These are phyloP conservation scores for Drosophila mercatorum DNA, from an alignment of 2,888 invertebrate genomes.

Conservation along the genomic window DNA sequence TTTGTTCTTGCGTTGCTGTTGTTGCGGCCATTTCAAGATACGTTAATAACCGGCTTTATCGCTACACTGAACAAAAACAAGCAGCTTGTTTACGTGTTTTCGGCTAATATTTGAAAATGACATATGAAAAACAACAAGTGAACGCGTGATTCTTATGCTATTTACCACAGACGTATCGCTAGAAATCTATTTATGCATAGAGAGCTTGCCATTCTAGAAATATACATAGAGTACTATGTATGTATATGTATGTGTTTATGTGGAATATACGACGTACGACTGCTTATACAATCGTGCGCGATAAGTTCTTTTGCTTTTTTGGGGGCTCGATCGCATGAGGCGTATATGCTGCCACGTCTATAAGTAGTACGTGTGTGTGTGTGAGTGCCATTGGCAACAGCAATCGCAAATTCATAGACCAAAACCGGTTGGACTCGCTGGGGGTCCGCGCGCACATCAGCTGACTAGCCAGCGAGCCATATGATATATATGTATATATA, in stretches of 20 bases:
- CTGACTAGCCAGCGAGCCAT: constrained; percentile 63
- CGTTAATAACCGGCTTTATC: constrained; percentile 51
- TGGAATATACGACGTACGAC: constrained; percentile 6
- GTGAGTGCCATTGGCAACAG: constrained; percentile 67
- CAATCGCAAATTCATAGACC: constrained; percentile 41
- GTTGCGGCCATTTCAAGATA: constrained; percentile 12
- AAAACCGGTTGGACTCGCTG: constrained; percentile 53
- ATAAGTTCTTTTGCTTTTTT: constrained; percentile 61
- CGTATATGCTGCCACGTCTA: constrained; percentile 53
- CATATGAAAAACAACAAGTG: constrained; percentile 18
- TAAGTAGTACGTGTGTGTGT: constrained; percentile 6
- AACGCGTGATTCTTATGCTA: constrained; percentile 44
- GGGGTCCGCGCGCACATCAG: constrained; percentile 42
- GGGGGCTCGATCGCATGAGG: constrained; percentile 68
- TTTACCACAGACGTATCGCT: constrained; percentile 9
- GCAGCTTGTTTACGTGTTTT: constrained; percentile 23
- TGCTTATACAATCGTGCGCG: constrained; percentile 62
- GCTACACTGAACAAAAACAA: constrained; percentile 11
- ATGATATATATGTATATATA: constrained; percentile 42
- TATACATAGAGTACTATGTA: constrained; percentile 1
- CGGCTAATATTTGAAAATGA: constrained; percentile 6
- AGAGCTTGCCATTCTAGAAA: constrained; percentile 6
- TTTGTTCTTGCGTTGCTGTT: constrained; percentile 18
- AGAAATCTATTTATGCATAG: constrained; percentile 54
- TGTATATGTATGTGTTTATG: neutral